Evolutionary conservation across 2,888 invertebrate species (phyloP).

Genomic region (Caenorhabditis doughertyi): DNA sequence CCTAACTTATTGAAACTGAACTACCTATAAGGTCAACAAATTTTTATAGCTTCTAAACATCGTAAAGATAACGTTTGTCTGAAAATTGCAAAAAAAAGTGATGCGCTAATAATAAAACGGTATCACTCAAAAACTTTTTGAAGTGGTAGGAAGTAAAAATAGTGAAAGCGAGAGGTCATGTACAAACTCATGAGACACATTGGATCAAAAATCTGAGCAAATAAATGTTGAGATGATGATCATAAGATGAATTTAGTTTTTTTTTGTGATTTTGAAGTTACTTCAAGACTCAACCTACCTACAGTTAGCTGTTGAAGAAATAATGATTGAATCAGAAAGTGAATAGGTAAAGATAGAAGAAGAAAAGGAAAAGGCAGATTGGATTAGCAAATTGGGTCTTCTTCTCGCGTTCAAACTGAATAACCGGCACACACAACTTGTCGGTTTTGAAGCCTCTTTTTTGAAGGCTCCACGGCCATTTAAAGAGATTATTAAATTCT

Average conservation of each 20-base stretch:
- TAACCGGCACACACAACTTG: conserved; percentile 28
- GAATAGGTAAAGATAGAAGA: conserved; percentile 5
- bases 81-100: conserved; percentile 7
- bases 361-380: conserved; percentile 28
- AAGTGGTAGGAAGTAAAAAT: conserved; percentile 14
- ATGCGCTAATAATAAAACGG: conserved; percentile 32
- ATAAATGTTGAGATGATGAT: conserved; percentile 24
- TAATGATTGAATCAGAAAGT: not conserved
- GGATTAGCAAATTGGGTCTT: conserved; percentile 55
- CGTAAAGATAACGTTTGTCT: conserved; percentile 30
- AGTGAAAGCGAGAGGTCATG: conserved; percentile 14
- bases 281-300: not conserved
- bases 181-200: conserved; percentile 19
- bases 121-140: conserved; percentile 26
- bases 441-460: conserved; percentile 10
- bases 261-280: conserved; percentile 37
- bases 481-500: conserved; percentile 57
- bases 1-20: conserved; percentile 4
- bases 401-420: conserved; percentile 41
- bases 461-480: conserved; percentile 39
- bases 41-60: not conserved
- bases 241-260: conserved; percentile 33
- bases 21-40: conserved; percentile 12
- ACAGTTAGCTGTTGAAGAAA: not conserved
- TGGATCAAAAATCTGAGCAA: conserved; percentile 54